These are phyloP conservation scores for Trichogramma evanescens DNA, from an alignment of 2,888 invertebrate genomes.

Conservation along the genomic window DNA sequence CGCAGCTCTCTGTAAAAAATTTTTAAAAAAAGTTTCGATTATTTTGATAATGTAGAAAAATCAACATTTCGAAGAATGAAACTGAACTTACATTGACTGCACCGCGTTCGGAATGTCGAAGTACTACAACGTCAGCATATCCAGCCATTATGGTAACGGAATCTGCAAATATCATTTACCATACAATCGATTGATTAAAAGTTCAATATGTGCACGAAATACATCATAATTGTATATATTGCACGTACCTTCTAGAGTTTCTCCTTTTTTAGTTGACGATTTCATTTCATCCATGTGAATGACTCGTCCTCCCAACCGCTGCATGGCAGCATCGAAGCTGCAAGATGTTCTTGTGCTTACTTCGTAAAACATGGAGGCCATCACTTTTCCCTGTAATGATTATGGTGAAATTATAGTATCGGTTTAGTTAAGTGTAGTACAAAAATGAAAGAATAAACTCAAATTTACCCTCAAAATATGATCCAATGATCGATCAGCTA, in stretches of 20 bases:
- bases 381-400: conserved; percentile 69
- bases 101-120: conserved; percentile 89
- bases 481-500: conserved; percentile 75
- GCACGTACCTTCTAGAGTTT: conserved; percentile 71
- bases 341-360: conserved; percentile 93
- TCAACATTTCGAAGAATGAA: not conserved
- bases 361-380: conserved; percentile 97
- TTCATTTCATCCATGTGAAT: conserved; percentile 82
- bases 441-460: not conserved
- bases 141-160: conserved; percentile 81
- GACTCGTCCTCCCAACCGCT: conserved; percentile 87
- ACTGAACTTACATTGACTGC: conserved; percentile 69
- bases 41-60: not conserved
- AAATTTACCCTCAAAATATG: conserved; percentile 65
- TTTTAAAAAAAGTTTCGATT: not conserved
- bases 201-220: not conserved
- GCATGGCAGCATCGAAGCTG: conserved; percentile 96
- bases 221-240: not conserved
- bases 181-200: not conserved
- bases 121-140: conserved; percentile 87
- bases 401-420: not conserved
- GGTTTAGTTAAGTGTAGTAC: too few species aligned
- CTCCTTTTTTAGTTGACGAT: conserved; percentile 95
- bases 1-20: conserved; percentile 63
- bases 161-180: conserved; percentile 45